Evolutionary conservation across 64 coral and sea anemone genomes (phyloP).

Genomic region (Pachyseris speciosa): DNA sequence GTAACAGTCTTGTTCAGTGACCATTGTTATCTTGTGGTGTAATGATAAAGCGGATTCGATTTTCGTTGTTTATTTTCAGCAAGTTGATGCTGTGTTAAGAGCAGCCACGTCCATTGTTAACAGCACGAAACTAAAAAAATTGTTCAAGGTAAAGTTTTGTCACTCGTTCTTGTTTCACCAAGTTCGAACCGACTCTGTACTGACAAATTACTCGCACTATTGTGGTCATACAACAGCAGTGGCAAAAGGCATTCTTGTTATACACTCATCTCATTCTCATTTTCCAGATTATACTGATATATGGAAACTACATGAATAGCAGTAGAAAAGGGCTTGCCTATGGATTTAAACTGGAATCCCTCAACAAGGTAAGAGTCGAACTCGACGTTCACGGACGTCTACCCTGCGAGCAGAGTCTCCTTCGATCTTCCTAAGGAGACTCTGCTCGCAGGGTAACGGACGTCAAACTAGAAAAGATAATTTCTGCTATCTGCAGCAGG

Average conservation of each 20-base stretch:
- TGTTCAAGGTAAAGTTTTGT: slow-evolving; percentile 84
- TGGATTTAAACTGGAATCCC: slow-evolving; percentile 97
- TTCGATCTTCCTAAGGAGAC: no score
- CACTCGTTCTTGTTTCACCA: background rate
- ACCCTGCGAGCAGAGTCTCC: no score
- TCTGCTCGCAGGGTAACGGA: no score
- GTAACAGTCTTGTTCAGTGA: no score
- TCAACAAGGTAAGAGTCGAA: slow-evolving; percentile 73
- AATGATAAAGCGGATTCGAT: no score
- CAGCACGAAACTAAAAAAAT: slow-evolving; percentile 84
- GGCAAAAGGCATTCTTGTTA: background rate
- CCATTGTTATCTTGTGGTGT: no score
- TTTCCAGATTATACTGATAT: slow-evolving; percentile 89
- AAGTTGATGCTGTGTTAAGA: slow-evolving; percentile 92
- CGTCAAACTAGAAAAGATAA: no score
- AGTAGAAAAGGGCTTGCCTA: slow-evolving; percentile 74
- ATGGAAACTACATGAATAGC: slow-evolving; percentile 97
- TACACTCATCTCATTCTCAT: background rate
- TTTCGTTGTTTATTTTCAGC: slow-evolving; percentile 58
- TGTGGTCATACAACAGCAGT: no score
- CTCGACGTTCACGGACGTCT: no score
- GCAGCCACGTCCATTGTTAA: slow-evolving; percentile 90
- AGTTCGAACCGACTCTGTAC: background rate
- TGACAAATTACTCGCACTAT: no score
- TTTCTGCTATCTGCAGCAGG: no score